Base-by-base conservation (phyloP, 2,797 vertebrate species). In the Chromobotia macracanthus region DNA sequence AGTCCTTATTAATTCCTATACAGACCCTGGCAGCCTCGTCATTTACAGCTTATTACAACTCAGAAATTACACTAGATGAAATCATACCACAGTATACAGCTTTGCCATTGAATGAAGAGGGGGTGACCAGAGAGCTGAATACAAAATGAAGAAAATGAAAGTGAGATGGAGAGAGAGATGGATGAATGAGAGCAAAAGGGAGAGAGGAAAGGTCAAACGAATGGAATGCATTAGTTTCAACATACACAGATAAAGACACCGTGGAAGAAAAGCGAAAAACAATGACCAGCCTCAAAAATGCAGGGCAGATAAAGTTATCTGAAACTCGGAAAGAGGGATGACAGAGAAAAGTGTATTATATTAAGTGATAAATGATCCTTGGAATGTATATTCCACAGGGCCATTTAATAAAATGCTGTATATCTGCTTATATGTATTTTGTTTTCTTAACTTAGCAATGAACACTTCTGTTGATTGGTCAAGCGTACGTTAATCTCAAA, bases 11-110 rank as follows among this genome's bases (percentile, higher is more conserved):
- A 92, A 91, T 90, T 93, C 91, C 89, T 80, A 83, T 78, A 89
- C 84, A 77, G 69, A 86, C 81, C 88, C 82, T 84, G 19, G 82
- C 72, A 81, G 90, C 90, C 88, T 80, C 87, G 84, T 90, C 88
- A 90, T 92, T 90, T 91, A 93, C 92, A 93, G 84, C 82, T 86
- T 89, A 93, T 93, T 93, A 93, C 89, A 86, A 88, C 84, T 88
- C 80, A 90, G 87, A 89, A 83, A 84, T 90, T 87, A 89, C 89
- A 90, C 87, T 89, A 89, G 91, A 92, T 92, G 89, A 91, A 93
- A 90, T 91, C 85, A 90, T 90, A 88, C 89, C 76, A 83, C 84
- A 87, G 83, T 88, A 89, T 80, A 60, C 7, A 81, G 87, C 80
- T 4, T 38, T 38, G 8, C 35, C 8, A 38, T 38, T 38, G 8